These are phyloP conservation scores for Enteromius anoplus DNA, from an alignment of 2,797 vertebrate genomes.

Conservation along the genomic window DNA sequence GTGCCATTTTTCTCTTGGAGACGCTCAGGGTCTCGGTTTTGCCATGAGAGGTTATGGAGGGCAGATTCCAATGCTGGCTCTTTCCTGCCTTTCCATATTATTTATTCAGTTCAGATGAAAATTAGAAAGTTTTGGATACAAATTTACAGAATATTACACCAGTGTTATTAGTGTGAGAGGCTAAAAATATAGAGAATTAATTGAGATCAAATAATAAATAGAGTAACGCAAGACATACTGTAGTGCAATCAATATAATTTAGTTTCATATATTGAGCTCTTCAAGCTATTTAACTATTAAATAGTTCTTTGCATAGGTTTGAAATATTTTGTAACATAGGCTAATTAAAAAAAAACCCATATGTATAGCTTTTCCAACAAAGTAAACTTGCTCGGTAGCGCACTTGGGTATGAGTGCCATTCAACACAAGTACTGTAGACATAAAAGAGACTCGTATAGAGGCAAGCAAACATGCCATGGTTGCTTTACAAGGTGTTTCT, in stretches of 20 bases:
- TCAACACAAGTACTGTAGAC: neutral
- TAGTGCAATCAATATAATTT: neutral
- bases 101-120: conserved; percentile 3
- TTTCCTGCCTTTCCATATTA: neutral
- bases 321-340: neutral
- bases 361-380: neutral
- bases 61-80: neutral
- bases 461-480: neutral
- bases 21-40: neutral
- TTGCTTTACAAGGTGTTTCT: neutral
- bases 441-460: neutral
- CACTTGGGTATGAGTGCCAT: neutral
- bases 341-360: neutral
- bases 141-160: neutral
- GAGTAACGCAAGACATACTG: neutral
- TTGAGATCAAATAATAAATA: conserved; percentile 9
- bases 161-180: neutral
- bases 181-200: neutral
- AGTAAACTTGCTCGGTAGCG: neutral
- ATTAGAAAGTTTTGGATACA: neutral
- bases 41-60: conserved; percentile 30
- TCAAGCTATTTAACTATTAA: neutral
- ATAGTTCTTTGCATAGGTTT: neutral
- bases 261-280: neutral
- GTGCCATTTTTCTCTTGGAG: conserved; percentile 19